These are phyloP conservation scores for Cantharis lateralis DNA, from an alignment of 2,888 invertebrate species.

Conservation along the genomic window DNA sequence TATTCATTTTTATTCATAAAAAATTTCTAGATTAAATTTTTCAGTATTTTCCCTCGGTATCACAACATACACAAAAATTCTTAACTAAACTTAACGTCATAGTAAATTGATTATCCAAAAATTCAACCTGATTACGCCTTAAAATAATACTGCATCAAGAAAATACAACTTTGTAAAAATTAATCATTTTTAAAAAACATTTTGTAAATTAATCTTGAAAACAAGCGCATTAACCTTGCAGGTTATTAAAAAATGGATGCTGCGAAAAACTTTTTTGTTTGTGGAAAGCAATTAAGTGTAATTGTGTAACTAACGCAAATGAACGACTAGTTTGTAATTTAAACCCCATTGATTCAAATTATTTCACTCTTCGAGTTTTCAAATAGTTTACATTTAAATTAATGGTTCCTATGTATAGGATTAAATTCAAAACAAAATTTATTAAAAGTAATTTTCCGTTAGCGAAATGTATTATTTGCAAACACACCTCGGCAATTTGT, in stretches of 20 bases:
- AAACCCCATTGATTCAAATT: neutral
- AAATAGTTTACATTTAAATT: neutral
- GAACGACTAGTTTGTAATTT: neutral
- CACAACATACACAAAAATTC: neutral
- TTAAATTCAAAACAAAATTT: neutral
- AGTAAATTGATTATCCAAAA: neutral
- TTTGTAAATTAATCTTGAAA: neutral
- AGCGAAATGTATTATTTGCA: neutral
- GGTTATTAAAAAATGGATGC: neutral
- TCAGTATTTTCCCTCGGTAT: neutral
- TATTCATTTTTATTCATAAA: neutral
- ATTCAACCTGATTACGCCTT: neutral
- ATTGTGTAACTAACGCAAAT: neutral
- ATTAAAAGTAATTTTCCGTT: neutral
- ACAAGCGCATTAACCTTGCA: neutral
- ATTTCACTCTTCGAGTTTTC: neutral
- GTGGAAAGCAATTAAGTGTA: neutral
- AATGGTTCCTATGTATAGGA: neutral
- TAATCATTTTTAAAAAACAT: neutral
- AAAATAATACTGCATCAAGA: neutral
- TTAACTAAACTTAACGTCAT: neutral
- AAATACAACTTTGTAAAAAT: neutral
- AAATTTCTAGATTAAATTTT: neutral
- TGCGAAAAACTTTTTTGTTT: neutral
- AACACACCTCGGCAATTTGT: neutral